These are phyloP conservation scores for Tiliacea aurago DNA, from an alignment of 2,888 invertebrate species.

Conservation along the genomic window DNA sequence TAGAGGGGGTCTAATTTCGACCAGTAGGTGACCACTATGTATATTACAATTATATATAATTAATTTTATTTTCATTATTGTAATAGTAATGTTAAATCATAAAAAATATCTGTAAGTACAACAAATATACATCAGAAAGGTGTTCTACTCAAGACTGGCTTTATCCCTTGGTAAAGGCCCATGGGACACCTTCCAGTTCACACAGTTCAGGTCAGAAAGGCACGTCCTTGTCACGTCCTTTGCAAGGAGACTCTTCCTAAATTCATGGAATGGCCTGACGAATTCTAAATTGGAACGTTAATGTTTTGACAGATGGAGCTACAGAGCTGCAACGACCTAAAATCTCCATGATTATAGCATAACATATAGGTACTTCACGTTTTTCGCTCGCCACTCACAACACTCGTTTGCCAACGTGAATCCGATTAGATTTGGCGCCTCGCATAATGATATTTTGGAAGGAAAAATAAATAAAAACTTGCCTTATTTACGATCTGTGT, in stretches of 20 bases:
- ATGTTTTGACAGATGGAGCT: constrained; percentile 15
- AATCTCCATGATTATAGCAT: constrained; percentile 42
- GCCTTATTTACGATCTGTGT: constrained; percentile 26
- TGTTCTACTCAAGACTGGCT: not conserved
- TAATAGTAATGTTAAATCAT: too few relatives aligned
- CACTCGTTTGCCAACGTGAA: constrained; percentile 55
- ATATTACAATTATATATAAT: too few relatives aligned
- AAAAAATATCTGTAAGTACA: too few relatives aligned
- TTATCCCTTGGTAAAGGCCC: not conserved
- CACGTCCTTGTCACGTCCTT: too few relatives aligned
- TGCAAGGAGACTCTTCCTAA: not conserved
- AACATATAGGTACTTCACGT: constrained; percentile 24
- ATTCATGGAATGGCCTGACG: not conserved
- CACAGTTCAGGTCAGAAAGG: too few relatives aligned
- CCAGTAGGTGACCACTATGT: too few relatives aligned
- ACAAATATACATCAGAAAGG: too few relatives aligned
- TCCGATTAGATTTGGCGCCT: constrained; percentile 54
- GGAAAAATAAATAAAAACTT: constrained; percentile 49
- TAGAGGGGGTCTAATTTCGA: too few relatives aligned
- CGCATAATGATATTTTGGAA: constrained; percentile 36
- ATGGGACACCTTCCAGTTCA: too few relatives aligned
- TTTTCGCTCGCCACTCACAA: constrained; percentile 25
- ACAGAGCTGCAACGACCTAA: constrained; percentile 10
- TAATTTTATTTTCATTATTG: too few relatives aligned
- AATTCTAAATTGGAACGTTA: constrained; percentile 10